A percentile compares a stretch with the other conserved stretches of the same genome.
Evolutionary conservation across 2,113 vertebrate genomes (phyloP).

Genomic region (Callospermophilus lateralis): DNA sequence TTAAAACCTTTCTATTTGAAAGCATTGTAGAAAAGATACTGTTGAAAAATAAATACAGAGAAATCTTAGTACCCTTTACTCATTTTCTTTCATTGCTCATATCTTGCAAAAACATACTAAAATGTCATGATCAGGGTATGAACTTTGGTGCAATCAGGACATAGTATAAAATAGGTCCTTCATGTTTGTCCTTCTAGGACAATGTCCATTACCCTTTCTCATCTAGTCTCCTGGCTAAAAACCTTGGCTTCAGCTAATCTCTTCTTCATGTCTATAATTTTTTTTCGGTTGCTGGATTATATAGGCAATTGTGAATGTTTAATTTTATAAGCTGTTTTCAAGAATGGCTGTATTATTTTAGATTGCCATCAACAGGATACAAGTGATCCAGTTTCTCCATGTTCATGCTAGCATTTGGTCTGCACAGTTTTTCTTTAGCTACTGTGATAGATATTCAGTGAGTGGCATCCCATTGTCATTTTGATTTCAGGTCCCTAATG

Average conservation of each 20-base stretch:
- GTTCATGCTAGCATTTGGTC: background rate
- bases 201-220: fast-evolving
- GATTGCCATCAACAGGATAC: background rate
- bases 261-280: background rate
- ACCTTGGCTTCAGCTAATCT: background rate
- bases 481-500: background rate
- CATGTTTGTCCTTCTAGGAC: background rate
- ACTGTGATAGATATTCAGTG: background rate
- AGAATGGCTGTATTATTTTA: background rate
- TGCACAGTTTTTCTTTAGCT: background rate
- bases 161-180: background rate
- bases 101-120: background rate
- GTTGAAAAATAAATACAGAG: background rate
- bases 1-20: background rate
- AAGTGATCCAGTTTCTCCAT: background rate
- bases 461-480: background rate
- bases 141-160: too few species aligned
- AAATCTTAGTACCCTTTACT: background rate
- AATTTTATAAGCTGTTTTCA: background rate
- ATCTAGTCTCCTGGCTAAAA: too few species aligned
- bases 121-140: background rate
- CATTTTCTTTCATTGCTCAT: background rate
- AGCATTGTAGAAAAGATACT: background rate
- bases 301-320: background rate
- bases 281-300: background rate